Evolutionary conservation across 2,888 invertebrate genomes (phyloP), one percentile per base, ranked within the genome.

Genomic region (Rhopalosiphum nymphaeae): DNA sequence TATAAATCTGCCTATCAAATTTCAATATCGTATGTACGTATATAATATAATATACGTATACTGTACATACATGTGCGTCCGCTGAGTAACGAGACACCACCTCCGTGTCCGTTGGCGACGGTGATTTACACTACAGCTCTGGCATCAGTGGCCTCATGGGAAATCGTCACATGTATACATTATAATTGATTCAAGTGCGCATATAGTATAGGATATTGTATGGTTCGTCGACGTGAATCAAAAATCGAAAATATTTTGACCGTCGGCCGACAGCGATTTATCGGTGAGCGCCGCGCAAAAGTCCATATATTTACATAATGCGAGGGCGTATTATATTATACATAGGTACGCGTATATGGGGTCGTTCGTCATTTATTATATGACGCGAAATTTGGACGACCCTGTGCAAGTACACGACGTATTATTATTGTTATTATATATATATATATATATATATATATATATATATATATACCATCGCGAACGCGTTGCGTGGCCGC

Each of bases 1-100:
- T 13, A 86, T 67, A 87, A 92, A 67, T 92, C 92, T 67, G 46
- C 92, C 92, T 67, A 92, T 87, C 92, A 87, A 87, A 88, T 87
- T 87, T 92, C 92, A 88, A 87, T 87, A 49, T 61, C n/a, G n/a
- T 67, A 61, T 29, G 61, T n/a, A 61, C 29, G 44, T 46, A 46
- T 46, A 46, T 46, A 13, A n/a, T 67, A n/a, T 16, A 16, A 67
- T 67, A 67, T 67, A 67, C n/a, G n/a, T 67, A 36, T 16, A 67
- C 49, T 53, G 49, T 61, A 61, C 29, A 29, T 61, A 29, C 61
- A 61, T 29, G 61, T 11, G n/a, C n/a, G 4, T 1, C n/a, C n/a
- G 13, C 92, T 42, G 87, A 78, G 78, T 36, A 87, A 92, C 87
- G 61, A 7, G 92, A 92, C 87, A 92, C 92, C 92, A 44, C 44